Conservation (phyloP, 2,888 invertebrate genomes). For the Fissipunctia ypsillon region DNA sequence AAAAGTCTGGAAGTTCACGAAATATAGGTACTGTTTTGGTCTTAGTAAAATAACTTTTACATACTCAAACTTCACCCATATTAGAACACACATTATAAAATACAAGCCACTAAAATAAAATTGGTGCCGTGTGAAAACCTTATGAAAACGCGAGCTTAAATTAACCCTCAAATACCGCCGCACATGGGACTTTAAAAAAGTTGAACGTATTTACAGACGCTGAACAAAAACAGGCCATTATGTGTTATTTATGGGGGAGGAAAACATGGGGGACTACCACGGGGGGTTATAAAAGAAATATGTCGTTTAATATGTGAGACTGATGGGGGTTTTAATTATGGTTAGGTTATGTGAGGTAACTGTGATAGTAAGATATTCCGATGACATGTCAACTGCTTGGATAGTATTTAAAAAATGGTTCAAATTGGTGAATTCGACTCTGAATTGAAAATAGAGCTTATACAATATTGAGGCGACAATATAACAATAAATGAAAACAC, state of each 20-base stretch:
- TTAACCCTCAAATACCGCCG: constrained; percentile 59
- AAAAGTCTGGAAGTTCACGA: background rate
- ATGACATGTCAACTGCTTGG: too few species aligned
- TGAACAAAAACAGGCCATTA: constrained; percentile 64
- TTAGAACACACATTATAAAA: background rate
- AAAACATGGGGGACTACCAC: constrained; percentile 53
- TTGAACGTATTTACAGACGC: constrained; percentile 57
- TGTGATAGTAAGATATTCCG: background rate
- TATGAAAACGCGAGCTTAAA: constrained; percentile 50
- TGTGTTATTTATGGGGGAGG: constrained; percentile 61
- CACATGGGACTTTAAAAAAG: constrained; percentile 64
- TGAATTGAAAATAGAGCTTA: too few species aligned
- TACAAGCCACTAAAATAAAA: constrained; percentile 24
- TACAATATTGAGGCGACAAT: too few species aligned
- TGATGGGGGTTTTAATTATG: constrained; percentile 6
- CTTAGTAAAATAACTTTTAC: constrained; percentile 5
- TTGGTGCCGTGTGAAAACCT: constrained; percentile 12
- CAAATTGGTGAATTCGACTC: too few species aligned
- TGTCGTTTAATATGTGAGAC: constrained; percentile 51
- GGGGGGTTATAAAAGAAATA: constrained; percentile 50
- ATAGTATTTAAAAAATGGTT: too few species aligned
- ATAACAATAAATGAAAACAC: too few species aligned
- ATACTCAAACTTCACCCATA: constrained; percentile 7
- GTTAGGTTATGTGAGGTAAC: background rate
- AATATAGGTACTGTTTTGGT: background rate